Base-by-base conservation (phyloP, 2,113 vertebrate species). In the Rattus rattus region DNA sequence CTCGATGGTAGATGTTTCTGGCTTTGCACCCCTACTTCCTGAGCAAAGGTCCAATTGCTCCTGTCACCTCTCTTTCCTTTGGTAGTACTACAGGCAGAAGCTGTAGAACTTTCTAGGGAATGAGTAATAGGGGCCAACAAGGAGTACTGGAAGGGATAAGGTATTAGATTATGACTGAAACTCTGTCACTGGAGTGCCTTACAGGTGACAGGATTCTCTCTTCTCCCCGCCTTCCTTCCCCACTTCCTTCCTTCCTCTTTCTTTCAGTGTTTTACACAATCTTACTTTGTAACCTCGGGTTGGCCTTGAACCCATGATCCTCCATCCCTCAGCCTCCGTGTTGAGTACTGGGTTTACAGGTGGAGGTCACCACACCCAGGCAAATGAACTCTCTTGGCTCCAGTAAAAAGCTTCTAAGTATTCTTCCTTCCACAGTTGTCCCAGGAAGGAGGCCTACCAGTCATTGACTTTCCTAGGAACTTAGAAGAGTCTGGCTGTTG, bases 391-490 rank as follows among this genome's bases (percentile, higher is more conserved):
- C 92, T 83, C 73, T 96, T 93, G 92, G 75, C 49, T 92, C 76
- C 43, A 85, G 39, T 63, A 59, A 77, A 86, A 59, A 43, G 2
- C 49, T 75, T 30, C 77, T 84, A n/a, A 39, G 69, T 90, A 56
- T 13, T 65, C 69, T 19, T 7, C 28, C 49, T 81, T 49, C 52
- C 67, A 39, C 7, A 14, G 28, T 17, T 17, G 69, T 39, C 30
- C 56, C 26, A 6, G 86, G 80, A 73, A 70, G 54, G 85, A 56
- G 76, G 72, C 49, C 24, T 2, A 28, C 22, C 80, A 47, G 2
- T 19, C 70, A 54, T 67, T 36, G 91, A 33, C 88, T 92, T 94
- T 89, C 43, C 94, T 30, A 91, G 85, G 69, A 95, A 97, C n/a
- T 89, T 85, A 19, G 0, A 26, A 52, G n/a, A n/a, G 39, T 22